Percentiles rank a stretch among this genome's conserved stretches.
Evolutionary conservation across 1,140 invertebrate species (phyloP).

Genomic region (Gonioctena quinquepunctata): DNA sequence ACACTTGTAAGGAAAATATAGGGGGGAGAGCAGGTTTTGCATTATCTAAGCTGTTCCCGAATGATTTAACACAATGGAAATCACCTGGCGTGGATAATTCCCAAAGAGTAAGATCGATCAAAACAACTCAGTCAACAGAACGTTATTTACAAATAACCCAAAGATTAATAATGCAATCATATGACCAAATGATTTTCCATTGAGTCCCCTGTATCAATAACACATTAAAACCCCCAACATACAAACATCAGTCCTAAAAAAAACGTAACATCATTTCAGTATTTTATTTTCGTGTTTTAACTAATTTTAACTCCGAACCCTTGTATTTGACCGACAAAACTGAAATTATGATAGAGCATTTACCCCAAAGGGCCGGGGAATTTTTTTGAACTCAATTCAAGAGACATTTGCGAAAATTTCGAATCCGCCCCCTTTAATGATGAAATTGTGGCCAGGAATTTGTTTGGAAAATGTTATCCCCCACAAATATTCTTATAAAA

Average conservation of each 20-base stretch:
- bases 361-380: background rate
- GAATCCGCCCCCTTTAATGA: background rate
- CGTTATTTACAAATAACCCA: background rate
- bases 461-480: too few relatives aligned
- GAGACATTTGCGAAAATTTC: constrained; percentile 7
- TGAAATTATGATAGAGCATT: constrained; percentile 7
- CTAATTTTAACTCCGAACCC: constrained; percentile 4
- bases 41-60: background rate
- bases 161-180: background rate
- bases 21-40: too few relatives aligned
- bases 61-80: background rate
- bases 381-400: constrained; percentile 15
- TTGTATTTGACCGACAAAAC: constrained; percentile 9
- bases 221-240: background rate
- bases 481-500: too few relatives aligned
- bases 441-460: too few relatives aligned
- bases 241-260: background rate
- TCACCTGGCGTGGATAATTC: background rate
- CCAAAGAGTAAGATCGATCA: background rate
- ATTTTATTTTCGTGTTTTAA: background rate
- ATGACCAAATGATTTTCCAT: background rate
- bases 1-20: too few relatives aligned
- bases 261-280: background rate
- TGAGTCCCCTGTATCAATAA: background rate
- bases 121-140: background rate